Percentiles rank a stretch among this genome's conserved stretches.
These are phyloP conservation scores for Huso huso DNA, from an alignment of 2,797 vertebrate genomes.

Conservation along the genomic window DNA sequence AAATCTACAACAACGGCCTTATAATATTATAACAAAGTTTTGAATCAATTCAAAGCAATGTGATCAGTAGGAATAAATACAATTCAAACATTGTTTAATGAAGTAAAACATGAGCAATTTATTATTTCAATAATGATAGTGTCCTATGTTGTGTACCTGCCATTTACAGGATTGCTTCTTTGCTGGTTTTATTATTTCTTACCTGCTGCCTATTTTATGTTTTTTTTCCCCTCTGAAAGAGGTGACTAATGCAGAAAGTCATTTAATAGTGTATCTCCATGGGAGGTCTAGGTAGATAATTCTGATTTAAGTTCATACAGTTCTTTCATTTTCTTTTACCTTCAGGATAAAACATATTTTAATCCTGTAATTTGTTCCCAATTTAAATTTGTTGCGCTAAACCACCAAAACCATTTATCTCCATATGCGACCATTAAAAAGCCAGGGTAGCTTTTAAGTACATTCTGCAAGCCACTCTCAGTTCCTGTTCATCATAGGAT, in stretches of 20 bases:
- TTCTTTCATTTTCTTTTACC: conserved; percentile 6
- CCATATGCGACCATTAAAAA: conserved; percentile 24
- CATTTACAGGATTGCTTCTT: too few relatives aligned
- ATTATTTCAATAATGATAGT: too few relatives aligned
- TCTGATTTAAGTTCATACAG: too few relatives aligned
- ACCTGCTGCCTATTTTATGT: too few relatives aligned
- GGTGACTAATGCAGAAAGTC: conserved; percentile 9
- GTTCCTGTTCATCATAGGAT: conserved; percentile 20
- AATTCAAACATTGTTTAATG: too few relatives aligned
- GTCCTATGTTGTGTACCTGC: too few relatives aligned
- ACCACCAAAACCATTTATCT: conserved; percentile 6
- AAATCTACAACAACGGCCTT: too few relatives aligned
- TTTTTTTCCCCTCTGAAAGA: conserved; percentile 1
- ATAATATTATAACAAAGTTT: too few relatives aligned
- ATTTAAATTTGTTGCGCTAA: conserved; percentile 19
- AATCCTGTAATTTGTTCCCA: conserved; percentile 27
- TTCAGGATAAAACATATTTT: conserved; percentile 18
- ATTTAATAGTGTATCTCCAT: conserved; percentile 10
- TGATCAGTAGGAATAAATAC: too few relatives aligned
- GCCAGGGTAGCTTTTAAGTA: conserved; percentile 18
- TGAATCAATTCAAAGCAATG: too few relatives aligned
- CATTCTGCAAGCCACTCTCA: conserved; percentile 12
- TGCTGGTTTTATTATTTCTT: too few relatives aligned
- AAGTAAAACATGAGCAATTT: too few relatives aligned
- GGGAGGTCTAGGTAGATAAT: conserved; percentile 9